phyloP scores from a whole-genome alignment of 2,888 invertebrate species.

The Dryadula phaetusa region DNA sequence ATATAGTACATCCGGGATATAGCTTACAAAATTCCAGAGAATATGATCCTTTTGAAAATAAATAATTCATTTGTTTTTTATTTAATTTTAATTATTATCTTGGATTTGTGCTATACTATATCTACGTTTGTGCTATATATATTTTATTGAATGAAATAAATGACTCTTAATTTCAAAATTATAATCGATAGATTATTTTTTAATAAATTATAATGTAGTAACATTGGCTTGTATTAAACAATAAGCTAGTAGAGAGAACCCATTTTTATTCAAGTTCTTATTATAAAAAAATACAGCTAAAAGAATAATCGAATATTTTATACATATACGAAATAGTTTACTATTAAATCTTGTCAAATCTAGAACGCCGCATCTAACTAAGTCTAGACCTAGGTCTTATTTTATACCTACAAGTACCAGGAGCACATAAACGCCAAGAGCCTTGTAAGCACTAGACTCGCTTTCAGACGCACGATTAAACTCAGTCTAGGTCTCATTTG shows the following conservation, averaged over 20 bases:
- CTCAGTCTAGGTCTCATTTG: slow-evolving; percentile 45
- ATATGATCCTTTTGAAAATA: neutral
- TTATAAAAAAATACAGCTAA: neutral
- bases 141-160: no score
- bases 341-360: slow-evolving; percentile 1
- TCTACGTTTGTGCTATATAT: no score
- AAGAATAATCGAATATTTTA: no score
- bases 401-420: slow-evolving; percentile 78
- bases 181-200: no score
- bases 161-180: no score
- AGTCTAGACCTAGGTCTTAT: slow-evolving; percentile 51
- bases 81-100: no score
- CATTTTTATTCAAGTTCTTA: neutral
- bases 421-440: slow-evolving; percentile 61
- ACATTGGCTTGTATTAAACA: no score
- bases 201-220: no score
- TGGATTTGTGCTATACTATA: no score
- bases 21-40: neutral
- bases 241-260: neutral
- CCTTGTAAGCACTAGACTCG: slow-evolving; percentile 66
- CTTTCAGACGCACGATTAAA: slow-evolving; percentile 37
- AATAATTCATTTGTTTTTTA: neutral
- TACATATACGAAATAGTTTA: neutral
- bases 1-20: slow-evolving; percentile 16
- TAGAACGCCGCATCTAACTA: slow-evolving; percentile 35